These are phyloP conservation scores for Diplogasteroides magnus DNA, from an alignment of 1,140 invertebrate species.

Conservation along the genomic window DNA sequence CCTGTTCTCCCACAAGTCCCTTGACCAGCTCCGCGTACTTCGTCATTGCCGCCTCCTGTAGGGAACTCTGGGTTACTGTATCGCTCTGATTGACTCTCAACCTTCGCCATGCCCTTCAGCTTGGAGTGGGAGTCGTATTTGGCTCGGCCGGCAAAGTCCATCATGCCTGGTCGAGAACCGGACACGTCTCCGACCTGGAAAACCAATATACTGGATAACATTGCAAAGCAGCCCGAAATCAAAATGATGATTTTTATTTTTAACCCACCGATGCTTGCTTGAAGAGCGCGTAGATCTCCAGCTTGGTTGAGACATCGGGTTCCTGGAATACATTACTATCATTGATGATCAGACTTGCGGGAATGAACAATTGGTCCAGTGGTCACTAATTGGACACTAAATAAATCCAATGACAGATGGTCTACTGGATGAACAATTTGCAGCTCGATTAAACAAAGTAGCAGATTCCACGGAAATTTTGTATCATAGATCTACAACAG, in stretches of 20 bases:
- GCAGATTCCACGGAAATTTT: too few species aligned
- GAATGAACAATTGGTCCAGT: too few species aligned
- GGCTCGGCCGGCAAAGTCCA: slow-evolving; percentile 64
- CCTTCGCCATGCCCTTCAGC: slow-evolving; percentile 28
- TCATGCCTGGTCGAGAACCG: slow-evolving; percentile 62
- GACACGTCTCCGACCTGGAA: slow-evolving; percentile 61
- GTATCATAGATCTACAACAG: too few species aligned
- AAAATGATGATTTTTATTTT: background rate
- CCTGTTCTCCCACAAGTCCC: slow-evolving; percentile 34
- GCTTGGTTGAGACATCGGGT: slow-evolving; percentile 62
- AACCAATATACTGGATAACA: too few species aligned
- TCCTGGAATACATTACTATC: too few species aligned
- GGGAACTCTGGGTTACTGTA: slow-evolving; percentile 7
- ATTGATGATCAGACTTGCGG: too few species aligned
- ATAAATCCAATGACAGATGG: too few species aligned
- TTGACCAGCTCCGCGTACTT: slow-evolving; percentile 53
- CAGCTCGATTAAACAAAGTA: too few species aligned
- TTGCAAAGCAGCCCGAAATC: too few species aligned
- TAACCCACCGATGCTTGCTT: too few species aligned
- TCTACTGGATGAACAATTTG: too few species aligned
- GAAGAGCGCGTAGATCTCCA: slow-evolving; percentile 64
- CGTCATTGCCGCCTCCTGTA: slow-evolving; percentile 57
- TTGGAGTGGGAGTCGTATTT: slow-evolving; percentile 65
- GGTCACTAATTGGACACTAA: too few species aligned
- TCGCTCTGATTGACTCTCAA: slow-evolving; percentile 1